Conservation (phyloP, 2,888 invertebrate species). For the Megamerina dolium region DNA sequence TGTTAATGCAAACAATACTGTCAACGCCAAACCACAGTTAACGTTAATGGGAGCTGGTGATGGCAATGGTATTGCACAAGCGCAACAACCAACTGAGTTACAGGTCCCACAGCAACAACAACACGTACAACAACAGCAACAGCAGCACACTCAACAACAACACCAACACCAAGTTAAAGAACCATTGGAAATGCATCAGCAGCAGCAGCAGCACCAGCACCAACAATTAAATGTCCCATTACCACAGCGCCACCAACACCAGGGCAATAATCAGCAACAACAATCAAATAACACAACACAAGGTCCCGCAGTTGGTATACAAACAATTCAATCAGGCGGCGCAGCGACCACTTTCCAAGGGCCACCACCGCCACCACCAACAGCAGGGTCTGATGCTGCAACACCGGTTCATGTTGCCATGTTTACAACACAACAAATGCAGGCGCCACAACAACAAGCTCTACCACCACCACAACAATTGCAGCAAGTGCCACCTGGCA, state of each 20-base stretch:
- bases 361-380: slow-evolving; percentile 13
- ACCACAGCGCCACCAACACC: slow-evolving; percentile 1
- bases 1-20: slow-evolving; percentile 7
- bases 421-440: slow-evolving; percentile 19
- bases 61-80: slow-evolving; percentile 2
- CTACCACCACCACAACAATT: slow-evolving; percentile 49
- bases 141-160: slow-evolving; percentile 20
- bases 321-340: slow-evolving; percentile 18
- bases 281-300: slow-evolving; percentile 10
- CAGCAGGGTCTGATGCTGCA: slow-evolving; percentile 24
- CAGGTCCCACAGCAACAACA: slow-evolving; percentile 26
- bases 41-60: neutral
- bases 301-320: slow-evolving; percentile 5
- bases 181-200: slow-evolving; percentile 7
- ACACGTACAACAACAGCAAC: slow-evolving; percentile 18
- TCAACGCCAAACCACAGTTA: neutral
- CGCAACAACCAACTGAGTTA: slow-evolving; percentile 5
- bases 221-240: slow-evolving; percentile 9
- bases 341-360: slow-evolving; percentile 19
- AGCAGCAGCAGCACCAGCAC: slow-evolving; percentile 14
- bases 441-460: slow-evolving; percentile 14
- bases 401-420: slow-evolving; percentile 38
- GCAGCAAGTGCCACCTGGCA: slow-evolving; percentile 46
- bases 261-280: slow-evolving; percentile 6
- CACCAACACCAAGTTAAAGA: neutral